phyloP scores from a whole-genome alignment of 2,888 invertebrate genomes.

The Drosophila limbata region DNA sequence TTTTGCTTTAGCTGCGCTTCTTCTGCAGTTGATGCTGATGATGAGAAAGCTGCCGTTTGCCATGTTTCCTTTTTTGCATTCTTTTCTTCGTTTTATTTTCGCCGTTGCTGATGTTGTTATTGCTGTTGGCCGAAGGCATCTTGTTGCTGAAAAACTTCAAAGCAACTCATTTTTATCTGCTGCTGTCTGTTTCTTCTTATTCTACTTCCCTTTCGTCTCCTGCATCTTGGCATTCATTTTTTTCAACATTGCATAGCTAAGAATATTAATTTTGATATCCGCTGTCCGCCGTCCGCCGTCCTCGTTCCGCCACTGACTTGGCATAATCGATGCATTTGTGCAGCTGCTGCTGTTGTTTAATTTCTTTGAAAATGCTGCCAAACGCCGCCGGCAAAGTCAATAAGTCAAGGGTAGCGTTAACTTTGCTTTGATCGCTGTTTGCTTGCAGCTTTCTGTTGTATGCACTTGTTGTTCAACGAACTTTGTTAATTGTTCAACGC shows the following conservation, averaged over 20 bases:
- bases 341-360: conserved; percentile 46
- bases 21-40: conserved; percentile 29
- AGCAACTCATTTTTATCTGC: conserved; percentile 56
- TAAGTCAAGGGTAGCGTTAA: conserved; percentile 61
- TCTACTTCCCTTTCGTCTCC: conserved; percentile 27
- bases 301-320: conserved; percentile 52
- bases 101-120: conserved; percentile 20
- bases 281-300: conserved; percentile 38
- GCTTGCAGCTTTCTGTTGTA: conserved; percentile 6
- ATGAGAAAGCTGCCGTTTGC: conserved; percentile 37
- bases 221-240: conserved; percentile 58
- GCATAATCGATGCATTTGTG: conserved; percentile 71
- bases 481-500: conserved; percentile 16
- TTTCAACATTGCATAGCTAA: conserved; percentile 60
- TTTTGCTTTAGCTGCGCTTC: conserved; percentile 34
- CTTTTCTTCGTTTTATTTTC: conserved; percentile 10
- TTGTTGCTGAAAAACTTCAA: conserved; percentile 61
- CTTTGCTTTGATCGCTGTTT: conserved; percentile 54
- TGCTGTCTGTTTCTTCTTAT: conserved; percentile 19
- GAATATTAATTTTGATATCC: conserved; percentile 71
- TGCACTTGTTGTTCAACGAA: conserved; percentile 24
- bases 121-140: conserved; percentile 35
- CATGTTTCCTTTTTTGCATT: conserved; percentile 28
- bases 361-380: conserved; percentile 59
- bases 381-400: conserved; percentile 59